phyloP scores from a whole-genome alignment of 2,113 vertebrate genomes.

The Scopus umbretta region DNA sequence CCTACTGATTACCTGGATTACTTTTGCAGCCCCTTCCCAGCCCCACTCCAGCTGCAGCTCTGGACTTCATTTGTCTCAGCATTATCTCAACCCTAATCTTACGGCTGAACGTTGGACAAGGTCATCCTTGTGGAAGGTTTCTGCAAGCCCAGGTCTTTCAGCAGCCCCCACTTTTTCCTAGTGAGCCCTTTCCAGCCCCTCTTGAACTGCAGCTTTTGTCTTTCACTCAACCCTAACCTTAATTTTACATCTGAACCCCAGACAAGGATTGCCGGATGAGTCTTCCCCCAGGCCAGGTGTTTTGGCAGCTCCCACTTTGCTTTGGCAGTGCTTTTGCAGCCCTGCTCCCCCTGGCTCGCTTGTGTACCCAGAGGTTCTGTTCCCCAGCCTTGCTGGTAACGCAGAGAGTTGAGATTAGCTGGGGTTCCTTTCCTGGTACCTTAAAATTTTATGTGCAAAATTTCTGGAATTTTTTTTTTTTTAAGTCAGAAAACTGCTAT shows the following conservation, averaged over 20 bases:
- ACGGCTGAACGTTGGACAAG: not conserved
- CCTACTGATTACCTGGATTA: not conserved
- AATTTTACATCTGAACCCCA: not conserved
- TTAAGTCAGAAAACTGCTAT: not conserved
- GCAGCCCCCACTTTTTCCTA: not conserved
- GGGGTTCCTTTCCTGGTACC: not conserved
- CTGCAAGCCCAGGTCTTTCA: not conserved
- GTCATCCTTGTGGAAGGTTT: not conserved
- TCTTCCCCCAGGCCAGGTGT: not conserved
- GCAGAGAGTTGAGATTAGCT: not conserved
- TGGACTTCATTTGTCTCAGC: not conserved
- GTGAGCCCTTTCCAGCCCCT: not conserved
- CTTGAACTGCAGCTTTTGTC: not conserved
- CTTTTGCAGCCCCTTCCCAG: not conserved
- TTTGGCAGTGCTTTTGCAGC: not conserved
- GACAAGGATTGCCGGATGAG: not conserved
- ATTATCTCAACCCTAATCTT: not conserved
- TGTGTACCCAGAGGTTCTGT: fast-evolving
- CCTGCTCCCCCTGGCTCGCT: not conserved
- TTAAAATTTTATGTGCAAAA: not conserved
- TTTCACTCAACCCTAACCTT: not conserved
- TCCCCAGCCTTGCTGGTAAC: not conserved
- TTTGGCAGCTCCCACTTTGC: not conserved
- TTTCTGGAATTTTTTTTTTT: not conserved
- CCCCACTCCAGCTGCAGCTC: not conserved